Evolutionary conservation across 2,113 vertebrate genomes (phyloP).

Genomic region (Felis chaus): DNA sequence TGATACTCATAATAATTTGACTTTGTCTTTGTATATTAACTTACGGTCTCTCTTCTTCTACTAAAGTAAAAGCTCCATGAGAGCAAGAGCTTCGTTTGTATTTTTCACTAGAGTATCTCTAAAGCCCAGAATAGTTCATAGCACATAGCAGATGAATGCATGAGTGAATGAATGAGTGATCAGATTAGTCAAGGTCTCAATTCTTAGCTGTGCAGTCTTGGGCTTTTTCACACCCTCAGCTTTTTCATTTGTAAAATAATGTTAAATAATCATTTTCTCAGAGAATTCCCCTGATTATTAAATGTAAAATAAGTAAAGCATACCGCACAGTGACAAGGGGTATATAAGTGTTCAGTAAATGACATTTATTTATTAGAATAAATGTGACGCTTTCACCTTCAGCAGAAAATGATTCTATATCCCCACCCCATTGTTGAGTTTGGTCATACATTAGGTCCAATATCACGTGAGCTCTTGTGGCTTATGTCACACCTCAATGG

Average conservation of each 20-base stretch:
- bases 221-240: not conserved
- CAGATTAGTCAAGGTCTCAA: not conserved
- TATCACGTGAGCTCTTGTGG: not conserved
- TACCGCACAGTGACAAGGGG: not conserved
- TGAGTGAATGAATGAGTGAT: not conserved
- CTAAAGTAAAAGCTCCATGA: not conserved
- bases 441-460: not conserved
- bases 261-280: not conserved
- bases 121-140: not conserved
- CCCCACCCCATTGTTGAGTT: not conserved
- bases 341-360: not conserved
- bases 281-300: not conserved
- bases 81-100: not conserved
- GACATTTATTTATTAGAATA: not conserved
- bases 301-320: not conserved
- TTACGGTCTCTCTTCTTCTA: not conserved
- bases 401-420: not conserved
- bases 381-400: not conserved
- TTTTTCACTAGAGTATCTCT: not conserved
- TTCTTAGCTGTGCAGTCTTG: not conserved
- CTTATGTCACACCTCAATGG: no score
- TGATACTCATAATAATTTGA: not conserved
- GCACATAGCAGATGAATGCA: not conserved
- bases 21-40: not conserved
- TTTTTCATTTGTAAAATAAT: not conserved